A percentile compares a stretch with the other conserved stretches of the same genome.
Evolutionary conservation across 2,797 vertebrate genomes (phyloP).

Genomic region (Betta splendens): DNA sequence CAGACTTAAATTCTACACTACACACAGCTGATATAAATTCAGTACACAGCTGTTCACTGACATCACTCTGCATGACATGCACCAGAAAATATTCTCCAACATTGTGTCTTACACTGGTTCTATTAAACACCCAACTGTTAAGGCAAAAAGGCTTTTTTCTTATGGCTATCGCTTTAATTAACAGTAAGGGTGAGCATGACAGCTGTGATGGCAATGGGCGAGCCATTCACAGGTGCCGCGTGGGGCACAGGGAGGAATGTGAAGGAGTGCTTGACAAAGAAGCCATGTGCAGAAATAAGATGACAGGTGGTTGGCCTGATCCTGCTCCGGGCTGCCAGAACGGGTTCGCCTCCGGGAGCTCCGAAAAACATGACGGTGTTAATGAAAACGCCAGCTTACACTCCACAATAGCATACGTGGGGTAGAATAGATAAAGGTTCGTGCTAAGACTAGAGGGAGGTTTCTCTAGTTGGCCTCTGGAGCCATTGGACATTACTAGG

Average conservation of each 20-base stretch:
- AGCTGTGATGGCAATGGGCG: slow-evolving; percentile 70
- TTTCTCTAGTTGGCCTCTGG: not conserved
- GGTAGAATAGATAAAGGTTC: slow-evolving; percentile 20
- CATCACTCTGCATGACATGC: not conserved
- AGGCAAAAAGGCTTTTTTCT: slow-evolving; percentile 64
- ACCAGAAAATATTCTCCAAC: not conserved
- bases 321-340: slow-evolving; percentile 67
- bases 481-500: not conserved
- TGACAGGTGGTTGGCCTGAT: slow-evolving; percentile 77
- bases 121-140: slow-evolving; percentile 40
- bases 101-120: slow-evolving; percentile 34
- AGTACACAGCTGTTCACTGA: not conserved
- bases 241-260: slow-evolving; percentile 64
- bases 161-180: slow-evolving; percentile 77
- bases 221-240: slow-evolving; percentile 74
- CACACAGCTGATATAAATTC: not conserved
- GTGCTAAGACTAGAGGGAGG: not conserved
- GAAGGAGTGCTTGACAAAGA: slow-evolving; percentile 66
- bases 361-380: slow-evolving; percentile 55
- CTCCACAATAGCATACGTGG: slow-evolving; percentile 37
- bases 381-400: slow-evolving; percentile 67
- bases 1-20: not conserved
- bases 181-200: slow-evolving; percentile 65
- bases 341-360: slow-evolving; percentile 61
- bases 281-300: slow-evolving; percentile 72